Base-by-base conservation (phyloP, 2,113 vertebrate genomes). In the Hippotragus niger region DNA sequence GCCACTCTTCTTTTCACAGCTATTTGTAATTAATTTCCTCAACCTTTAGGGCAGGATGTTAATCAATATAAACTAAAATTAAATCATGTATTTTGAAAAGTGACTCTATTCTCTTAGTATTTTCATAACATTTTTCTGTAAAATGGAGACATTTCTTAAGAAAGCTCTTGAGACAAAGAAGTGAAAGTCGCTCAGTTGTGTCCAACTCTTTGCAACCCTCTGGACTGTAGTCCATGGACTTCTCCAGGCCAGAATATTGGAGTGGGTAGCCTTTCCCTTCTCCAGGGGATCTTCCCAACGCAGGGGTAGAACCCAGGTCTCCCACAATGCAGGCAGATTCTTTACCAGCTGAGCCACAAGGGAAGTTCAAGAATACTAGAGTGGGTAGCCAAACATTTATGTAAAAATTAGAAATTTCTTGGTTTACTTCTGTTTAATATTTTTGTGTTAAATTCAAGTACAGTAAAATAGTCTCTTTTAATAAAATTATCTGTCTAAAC, bases 391-490 rank as follows among this genome's bases (percentile, higher is more conserved):
- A 74, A 71, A 89, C 36, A 82, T 85, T 88, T 92, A 36, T 16
- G 55, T 74, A 82, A 74, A 74, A 82, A 47, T 88, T 67, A 92
- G 52, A 94, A 74, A 74, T 71, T 29, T 67, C 21, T 84, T 60
- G 67, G 25, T 80, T 40, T 93, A 58, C 23, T 90, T 95, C 40
- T 5, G 40, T 58, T 88, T 93, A 60, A 27, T 88, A 96, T 90
- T 95, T 90, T 93, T 67, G 87, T 80, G 31, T 83, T 67, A 97
- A 90, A 80, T 60, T 92, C 29, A 89, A 97, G 10, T 55, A 83
- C 87, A 91, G 92, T 36, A 74, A 14, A 57, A 31, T 33, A 40
- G 87, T 94, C 1, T 53, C 6, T 90, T 81, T 88, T 64, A 91
- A 74, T 91, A 74, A 94, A 88, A 89, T 89, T 55, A 88, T 27